These are phyloP conservation scores for Sylvia borin DNA, from an alignment of 2,797 vertebrate genomes.

Conservation along the genomic window DNA sequence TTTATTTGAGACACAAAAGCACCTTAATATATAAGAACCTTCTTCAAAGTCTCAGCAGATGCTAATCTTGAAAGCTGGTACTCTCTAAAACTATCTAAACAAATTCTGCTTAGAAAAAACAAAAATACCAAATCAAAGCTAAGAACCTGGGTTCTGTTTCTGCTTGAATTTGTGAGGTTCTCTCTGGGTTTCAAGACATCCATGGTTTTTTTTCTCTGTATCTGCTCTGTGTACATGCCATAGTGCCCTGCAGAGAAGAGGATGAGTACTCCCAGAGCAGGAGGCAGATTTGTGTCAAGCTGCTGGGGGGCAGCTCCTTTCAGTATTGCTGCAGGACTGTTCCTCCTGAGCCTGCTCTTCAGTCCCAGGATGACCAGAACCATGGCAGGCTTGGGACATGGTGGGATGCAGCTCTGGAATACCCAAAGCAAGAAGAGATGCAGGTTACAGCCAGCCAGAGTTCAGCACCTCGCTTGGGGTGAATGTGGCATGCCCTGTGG, in stretches of 20 bases:
- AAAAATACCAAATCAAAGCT: background rate
- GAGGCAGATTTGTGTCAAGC: fast-evolving
- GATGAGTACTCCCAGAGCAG: background rate
- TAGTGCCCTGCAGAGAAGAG: background rate
- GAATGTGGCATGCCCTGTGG: fast-evolving
- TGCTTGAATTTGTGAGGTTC: background rate
- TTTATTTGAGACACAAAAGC: background rate
- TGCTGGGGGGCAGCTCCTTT: background rate
- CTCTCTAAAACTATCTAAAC: background rate
- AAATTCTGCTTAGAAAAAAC: background rate
- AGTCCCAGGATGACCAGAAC: background rate
- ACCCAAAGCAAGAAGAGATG: background rate
- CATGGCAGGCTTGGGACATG: fast-evolving
- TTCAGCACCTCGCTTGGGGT: background rate
- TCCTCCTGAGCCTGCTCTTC: background rate
- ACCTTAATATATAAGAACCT: background rate
- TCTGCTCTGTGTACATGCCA: background rate
- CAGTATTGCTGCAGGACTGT: fast-evolving
- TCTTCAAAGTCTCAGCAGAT: background rate
- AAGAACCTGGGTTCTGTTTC: background rate
- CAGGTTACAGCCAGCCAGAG: background rate
- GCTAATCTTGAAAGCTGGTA: background rate
- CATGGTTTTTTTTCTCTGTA: background rate
- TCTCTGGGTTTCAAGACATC: background rate
- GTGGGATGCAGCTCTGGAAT: background rate